Evolutionary conservation across 1,140 invertebrate species (phyloP).

Genomic region (Ericerus pela): DNA sequence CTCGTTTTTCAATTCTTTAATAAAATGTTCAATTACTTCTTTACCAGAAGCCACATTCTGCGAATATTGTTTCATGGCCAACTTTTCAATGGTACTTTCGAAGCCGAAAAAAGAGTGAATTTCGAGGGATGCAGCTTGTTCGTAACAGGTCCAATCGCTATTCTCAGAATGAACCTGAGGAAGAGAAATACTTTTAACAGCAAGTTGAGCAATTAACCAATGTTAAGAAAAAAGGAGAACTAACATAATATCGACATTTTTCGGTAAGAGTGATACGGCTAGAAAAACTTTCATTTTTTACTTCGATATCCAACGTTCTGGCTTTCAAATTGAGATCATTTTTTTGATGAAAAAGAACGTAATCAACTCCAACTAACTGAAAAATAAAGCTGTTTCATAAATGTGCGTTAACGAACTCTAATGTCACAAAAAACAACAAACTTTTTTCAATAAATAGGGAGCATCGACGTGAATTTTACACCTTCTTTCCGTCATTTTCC

Average conservation of each 20-base stretch:
- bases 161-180: slow-evolving; percentile 85
- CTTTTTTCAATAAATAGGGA: slow-evolving; percentile 90
- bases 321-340: slow-evolving; percentile 69
- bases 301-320: slow-evolving; percentile 76
- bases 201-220: neutral
- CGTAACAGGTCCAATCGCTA: slow-evolving; percentile 90
- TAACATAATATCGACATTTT: slow-evolving; percentile 82
- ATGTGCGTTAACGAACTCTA: slow-evolving; percentile 74
- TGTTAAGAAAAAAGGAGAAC: slow-evolving; percentile 30
- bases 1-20: slow-evolving; percentile 62
- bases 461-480: slow-evolving; percentile 89
- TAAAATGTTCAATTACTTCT: slow-evolving; percentile 88
- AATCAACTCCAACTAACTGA: slow-evolving; percentile 86
- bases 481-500: slow-evolving; percentile 68
- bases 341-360: slow-evolving; percentile 82
- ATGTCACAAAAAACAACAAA: slow-evolving; percentile 31
- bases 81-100: slow-evolving; percentile 87
- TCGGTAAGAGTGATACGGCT: slow-evolving; percentile 73
- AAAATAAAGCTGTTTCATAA: slow-evolving; percentile 26
- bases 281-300: slow-evolving; percentile 85
- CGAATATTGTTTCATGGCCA: slow-evolving; percentile 94
- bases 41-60: slow-evolving; percentile 85
- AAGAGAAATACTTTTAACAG: slow-evolving; percentile 9
- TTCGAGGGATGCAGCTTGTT: slow-evolving; percentile 83
- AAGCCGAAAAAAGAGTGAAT: slow-evolving; percentile 95